These are phyloP conservation scores for Buathra laborator DNA, from an alignment of 2,888 invertebrate species.

Conservation along the genomic window DNA sequence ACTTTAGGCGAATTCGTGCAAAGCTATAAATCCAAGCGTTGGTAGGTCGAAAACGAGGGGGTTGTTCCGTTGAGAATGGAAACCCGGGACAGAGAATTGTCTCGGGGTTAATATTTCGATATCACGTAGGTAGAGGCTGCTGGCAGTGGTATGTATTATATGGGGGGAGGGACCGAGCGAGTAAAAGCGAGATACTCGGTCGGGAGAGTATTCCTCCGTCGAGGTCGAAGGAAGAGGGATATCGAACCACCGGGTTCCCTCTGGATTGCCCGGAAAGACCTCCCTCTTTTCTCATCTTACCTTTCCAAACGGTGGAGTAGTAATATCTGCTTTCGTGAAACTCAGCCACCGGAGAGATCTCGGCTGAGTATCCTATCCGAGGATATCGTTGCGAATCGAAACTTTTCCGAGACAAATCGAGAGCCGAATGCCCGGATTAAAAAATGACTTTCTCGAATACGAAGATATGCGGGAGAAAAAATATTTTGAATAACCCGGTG, in stretches of 20 bases:
- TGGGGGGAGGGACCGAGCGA: constrained; percentile 15
- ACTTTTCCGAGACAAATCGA: constrained; percentile 13
- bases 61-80: constrained; percentile 16
- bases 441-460: constrained; percentile 18
- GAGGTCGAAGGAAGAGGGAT: constrained; percentile 38
- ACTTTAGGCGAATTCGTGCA: constrained; percentile 24
- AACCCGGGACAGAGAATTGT: constrained; percentile 10
- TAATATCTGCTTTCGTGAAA: constrained; percentile 33
- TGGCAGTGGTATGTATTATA: constrained; percentile 7
- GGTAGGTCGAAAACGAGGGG: constrained; percentile 30
- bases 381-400: constrained; percentile 28
- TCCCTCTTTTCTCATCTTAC: constrained; percentile 20
- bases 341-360: neutral
- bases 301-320: constrained; percentile 36
- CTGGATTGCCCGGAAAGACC: constrained; percentile 22
- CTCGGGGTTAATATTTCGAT: constrained; percentile 54
- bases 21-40: neutral
- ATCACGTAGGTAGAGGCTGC: constrained; percentile 19
- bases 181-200: constrained; percentile 39
- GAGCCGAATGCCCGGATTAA: neutral
- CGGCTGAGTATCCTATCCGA: constrained; percentile 7
- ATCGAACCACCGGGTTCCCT: constrained; percentile 40
- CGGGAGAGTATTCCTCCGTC: constrained; percentile 28
- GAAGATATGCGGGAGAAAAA: neutral
- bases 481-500: neutral